Evolutionary conservation across 35 echinoderm and acorn worm species (phyloP), one percentile per base, ranked within the genome.

Genomic region (Chiridota heheva): DNA sequence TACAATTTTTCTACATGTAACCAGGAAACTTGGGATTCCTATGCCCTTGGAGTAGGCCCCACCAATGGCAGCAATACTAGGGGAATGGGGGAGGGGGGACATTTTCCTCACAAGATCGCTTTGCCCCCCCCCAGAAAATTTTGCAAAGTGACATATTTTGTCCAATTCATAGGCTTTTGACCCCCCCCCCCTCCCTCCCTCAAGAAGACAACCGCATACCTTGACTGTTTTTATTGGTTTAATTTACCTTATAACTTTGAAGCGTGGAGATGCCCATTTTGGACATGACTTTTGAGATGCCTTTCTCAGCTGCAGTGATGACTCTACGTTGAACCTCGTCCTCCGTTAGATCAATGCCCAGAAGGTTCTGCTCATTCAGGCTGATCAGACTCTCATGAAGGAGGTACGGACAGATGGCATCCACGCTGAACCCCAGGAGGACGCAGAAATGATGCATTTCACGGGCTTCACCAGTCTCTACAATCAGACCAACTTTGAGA

Each of bases 261-360:
- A 98, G 84, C 13, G 90, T 91, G 5, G 95, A 98, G 41, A 98
- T 98, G 1, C 95, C 95, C 95, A 98, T 98, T 89, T 98, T 98
- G 48, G 95, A 88, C 95, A 98, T 89, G 0, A 97, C 88, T 57
- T 97, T 97, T n/a, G 84, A 43, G 46, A 98, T 88, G 7, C 89
- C 89, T 43, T 85, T 92, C 12, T 60, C 68, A 25, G 81, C 60
- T 2, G 95, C 89, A 30, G 64, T 51, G 27, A 80, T 75, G 42
- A 91, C 80, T 42, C 89, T 61, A 22, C 68, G 29, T 20, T 63
- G 48, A 16, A 98, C 81, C 47, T 92, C 89, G 2, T 98, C 81
- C 73, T 86, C 84, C 0, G 78, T 66, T 27, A 88, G 38, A 24
- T 87, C 78, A 4, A 85, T 81, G 1, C 85, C 81, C 0, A 98